Base-by-base conservation (phyloP, 2,797 vertebrate species). In the Tragelaphus oryx region DNA sequence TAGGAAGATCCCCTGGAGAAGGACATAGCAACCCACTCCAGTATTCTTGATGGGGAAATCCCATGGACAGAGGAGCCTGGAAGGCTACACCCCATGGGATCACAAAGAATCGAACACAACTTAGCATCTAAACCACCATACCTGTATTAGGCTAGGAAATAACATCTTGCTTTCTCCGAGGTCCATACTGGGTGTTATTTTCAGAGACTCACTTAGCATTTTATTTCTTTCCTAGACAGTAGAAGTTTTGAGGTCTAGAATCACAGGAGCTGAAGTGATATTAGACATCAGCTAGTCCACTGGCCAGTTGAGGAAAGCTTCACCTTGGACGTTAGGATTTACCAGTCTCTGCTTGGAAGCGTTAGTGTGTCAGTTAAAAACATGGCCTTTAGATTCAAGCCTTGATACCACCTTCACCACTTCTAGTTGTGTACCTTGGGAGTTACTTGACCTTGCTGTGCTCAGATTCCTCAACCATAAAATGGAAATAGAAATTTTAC, bases 221-320 rank as follows among this genome's bases (percentile, higher is more conserved):
- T 97, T 87, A 87, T 95, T 89, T 93, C 60, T 96, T 95, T 59
- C 24, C 33, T 57, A 50, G 52, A 65, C 16, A 62, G 44, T 79
- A 48, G 18, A 87, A 84, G 46, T 13, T 28, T 60, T 1, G 0
- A 57, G 65, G 13, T 20, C 28, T 54, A 76, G 62, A 41, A 55
- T 71, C 44, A 60, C 33, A 52, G 71, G 44, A 92, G 26, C 85
- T 71, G n/a, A 74, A 71, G 44, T 17, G 57, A 17, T 94, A 14
- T 20, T 37, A 81, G 83, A 86, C 3, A 4, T 52, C 62, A 18
- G 74, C 24, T 57, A 37, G 18, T 41, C 52, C 54, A 71, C 22
- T 59, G 50, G 50, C 62, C 75, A 59, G 41, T 8, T 52, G 90
- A 50, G 65, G 54, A 57, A 93, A 17, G 1, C 33, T 33, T 87